Base-by-base conservation (phyloP, 1,140 invertebrate genomes). In the Cotesia vestalis region DNA sequence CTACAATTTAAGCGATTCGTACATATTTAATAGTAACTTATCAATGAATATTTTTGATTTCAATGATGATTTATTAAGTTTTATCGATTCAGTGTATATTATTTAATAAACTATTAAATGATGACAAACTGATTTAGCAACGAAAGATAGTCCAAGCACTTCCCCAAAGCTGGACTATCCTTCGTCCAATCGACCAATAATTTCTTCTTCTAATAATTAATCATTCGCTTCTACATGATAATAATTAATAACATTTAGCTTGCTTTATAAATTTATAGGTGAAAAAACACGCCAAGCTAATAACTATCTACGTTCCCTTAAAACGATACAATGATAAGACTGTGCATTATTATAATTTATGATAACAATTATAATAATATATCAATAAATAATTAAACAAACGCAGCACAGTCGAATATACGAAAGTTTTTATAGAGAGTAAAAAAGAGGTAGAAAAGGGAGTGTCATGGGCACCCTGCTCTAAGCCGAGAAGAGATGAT, bases 91-190 rank as follows among this genome's bases (percentile, higher is more conserved):
- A 63, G 46, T 38, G 38, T 51, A 36, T 35, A 62, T 59, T 40
- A 67, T 68, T 55, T 46, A 55, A 35, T 68, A 36, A 53, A 46
- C 5, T 4, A 57, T 69, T 38, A 53, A 20, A 35, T 12, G 12
- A n/a, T 4, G n/a, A 40, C n/a, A 34, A 70, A 61, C 35, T 17
- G 14, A 72, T 40, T 53, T 66, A 35, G 61, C 59, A 71, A 40
- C 34, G 36, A 38, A 57, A 69, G 66, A 73, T 73, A 75, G 76
- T 76, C 66, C 78, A 69, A 77, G 66, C 74, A 76, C 77, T 79
- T 79, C 78, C 78, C 77, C 78, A 74, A 74, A 71, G 59, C 73
- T 77, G 74, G 75, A 77, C 63, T 73, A 73, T 40, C 71, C 73
- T 70, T 36, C 52, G 38, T 62, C 66, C 68, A 59, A 53, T 66